phyloP scores from a whole-genome alignment of 2,797 vertebrate species.

The Aldrovandia affinis region DNA sequence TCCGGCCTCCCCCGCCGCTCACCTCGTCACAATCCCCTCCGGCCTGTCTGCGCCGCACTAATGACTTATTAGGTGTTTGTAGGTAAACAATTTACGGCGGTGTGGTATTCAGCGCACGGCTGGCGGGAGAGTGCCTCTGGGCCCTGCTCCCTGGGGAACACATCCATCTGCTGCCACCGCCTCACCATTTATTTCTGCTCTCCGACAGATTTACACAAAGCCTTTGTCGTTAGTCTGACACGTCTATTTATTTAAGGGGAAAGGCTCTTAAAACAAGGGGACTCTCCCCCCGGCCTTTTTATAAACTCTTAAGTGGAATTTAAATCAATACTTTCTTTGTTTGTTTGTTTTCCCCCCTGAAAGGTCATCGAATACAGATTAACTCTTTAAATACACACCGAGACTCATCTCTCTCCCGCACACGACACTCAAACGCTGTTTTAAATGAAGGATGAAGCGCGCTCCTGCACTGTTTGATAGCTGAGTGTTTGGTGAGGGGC shows the following conservation, averaged over 20 bases:
- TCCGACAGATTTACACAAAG: slow-evolving; percentile 75
- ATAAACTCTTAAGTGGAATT: slow-evolving; percentile 59
- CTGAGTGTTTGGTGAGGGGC: too few relatives aligned
- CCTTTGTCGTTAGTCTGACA: slow-evolving; percentile 69
- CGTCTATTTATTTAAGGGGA: slow-evolving; percentile 64
- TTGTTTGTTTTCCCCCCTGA: too few relatives aligned
- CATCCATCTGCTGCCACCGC: slow-evolving; percentile 71
- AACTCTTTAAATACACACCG: slow-evolving; percentile 10
- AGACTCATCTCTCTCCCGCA: background rate
- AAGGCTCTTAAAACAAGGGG: slow-evolving; percentile 61
- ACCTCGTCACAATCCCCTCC: slow-evolving; percentile 67
- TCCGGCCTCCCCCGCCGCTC: too few relatives aligned
- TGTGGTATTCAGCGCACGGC: slow-evolving; percentile 67
- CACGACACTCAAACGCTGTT: background rate
- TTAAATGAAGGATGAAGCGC: background rate
- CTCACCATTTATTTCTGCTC: slow-evolving; percentile 58
- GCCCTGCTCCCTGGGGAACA: slow-evolving; percentile 55
- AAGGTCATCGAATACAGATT: slow-evolving; percentile 43
- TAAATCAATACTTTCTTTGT: slow-evolving; percentile 53
- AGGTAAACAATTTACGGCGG: slow-evolving; percentile 69
- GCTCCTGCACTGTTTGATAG: background rate
- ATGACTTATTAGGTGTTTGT: slow-evolving; percentile 72
- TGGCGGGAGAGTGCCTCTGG: slow-evolving; percentile 68
- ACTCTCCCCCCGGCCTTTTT: slow-evolving; percentile 47
- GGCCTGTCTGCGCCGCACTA: slow-evolving; percentile 70